Conservation (phyloP, 1,140 invertebrate species). For the Atta texana region DNA sequence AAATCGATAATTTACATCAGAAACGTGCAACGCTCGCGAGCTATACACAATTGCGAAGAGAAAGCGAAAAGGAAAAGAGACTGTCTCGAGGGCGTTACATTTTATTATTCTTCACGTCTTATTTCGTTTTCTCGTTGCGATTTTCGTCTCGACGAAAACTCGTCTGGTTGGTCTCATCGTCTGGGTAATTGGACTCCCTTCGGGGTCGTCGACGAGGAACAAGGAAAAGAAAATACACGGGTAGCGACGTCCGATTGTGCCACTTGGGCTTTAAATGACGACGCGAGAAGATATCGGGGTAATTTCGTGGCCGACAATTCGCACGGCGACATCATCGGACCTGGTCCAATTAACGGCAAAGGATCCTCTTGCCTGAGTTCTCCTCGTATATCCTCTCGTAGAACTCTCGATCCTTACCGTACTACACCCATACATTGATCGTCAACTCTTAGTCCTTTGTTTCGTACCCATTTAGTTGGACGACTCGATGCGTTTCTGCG, state of each 20-base stretch:
- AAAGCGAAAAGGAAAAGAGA: constrained; percentile 11
- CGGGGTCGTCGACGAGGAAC: constrained; percentile 1
- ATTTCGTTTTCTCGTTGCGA: constrained; percentile 20
- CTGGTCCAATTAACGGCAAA: constrained; percentile 74
- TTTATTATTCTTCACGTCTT: constrained; percentile 46
- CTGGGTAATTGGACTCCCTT: constrained; percentile 54
- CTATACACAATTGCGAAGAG: neutral
- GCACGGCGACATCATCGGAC: constrained; percentile 72
- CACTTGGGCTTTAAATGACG: constrained; percentile 49
- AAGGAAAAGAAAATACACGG: constrained; percentile 64
- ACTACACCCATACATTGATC: constrained; percentile 36
- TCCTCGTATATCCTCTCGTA: constrained; percentile 61
- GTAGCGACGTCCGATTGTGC: constrained; percentile 55
- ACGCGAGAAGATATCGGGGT: constrained; percentile 72
- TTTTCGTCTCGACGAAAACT: constrained; percentile 43
- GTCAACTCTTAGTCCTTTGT: constrained; percentile 30
- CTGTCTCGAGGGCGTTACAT: neutral
- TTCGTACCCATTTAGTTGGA: constrained; percentile 1
- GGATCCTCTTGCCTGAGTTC: constrained; percentile 48
- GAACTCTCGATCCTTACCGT: constrained; percentile 36
- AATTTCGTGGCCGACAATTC: constrained; percentile 76
- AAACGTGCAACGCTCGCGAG: constrained; percentile 17
- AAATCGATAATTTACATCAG: constrained; percentile 63
- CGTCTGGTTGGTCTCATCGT: constrained; percentile 30
- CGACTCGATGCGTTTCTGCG: neutral